Evolutionary conservation across 1,140 invertebrate genomes (phyloP).

Genomic region (Goniozus legneri): DNA sequence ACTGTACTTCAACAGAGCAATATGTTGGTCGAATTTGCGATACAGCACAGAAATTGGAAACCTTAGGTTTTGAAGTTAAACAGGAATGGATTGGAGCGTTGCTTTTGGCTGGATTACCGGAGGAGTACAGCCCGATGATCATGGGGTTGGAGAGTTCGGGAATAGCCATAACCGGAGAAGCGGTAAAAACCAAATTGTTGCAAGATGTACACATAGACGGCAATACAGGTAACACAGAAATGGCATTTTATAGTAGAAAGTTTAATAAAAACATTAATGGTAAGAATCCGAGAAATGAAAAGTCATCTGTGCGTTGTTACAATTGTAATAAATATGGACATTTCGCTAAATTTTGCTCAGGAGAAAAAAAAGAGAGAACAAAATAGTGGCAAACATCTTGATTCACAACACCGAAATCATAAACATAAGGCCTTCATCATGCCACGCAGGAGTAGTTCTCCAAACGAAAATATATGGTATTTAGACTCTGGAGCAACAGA

Average conservation of each 20-base stretch:
- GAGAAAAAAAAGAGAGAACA: not conserved
- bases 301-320: not conserved
- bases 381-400: too few relatives aligned
- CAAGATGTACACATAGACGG: conserved; percentile 25
- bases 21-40: not conserved
- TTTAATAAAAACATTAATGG: not conserved
- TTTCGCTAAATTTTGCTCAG: not conserved
- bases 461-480: not conserved
- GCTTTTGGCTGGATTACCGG: conserved; percentile 39
- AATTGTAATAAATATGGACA: not conserved
- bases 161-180: conserved; percentile 34
- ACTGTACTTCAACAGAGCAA: not conserved
- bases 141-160: conserved; percentile 41
- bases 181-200: conserved; percentile 42
- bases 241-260: not conserved
- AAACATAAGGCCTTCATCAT: too few relatives aligned
- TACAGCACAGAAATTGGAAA: not conserved
- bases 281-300: not conserved
- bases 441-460: too few relatives aligned
- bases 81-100: conserved; percentile 40
- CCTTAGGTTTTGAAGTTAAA: conserved; percentile 25
- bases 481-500: not conserved
- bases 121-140: conserved; percentile 46
- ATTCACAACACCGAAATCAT: too few relatives aligned
- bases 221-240: not conserved